Conservation (phyloP, 1,140 invertebrate species). For the Diorhabda elongata region DNA sequence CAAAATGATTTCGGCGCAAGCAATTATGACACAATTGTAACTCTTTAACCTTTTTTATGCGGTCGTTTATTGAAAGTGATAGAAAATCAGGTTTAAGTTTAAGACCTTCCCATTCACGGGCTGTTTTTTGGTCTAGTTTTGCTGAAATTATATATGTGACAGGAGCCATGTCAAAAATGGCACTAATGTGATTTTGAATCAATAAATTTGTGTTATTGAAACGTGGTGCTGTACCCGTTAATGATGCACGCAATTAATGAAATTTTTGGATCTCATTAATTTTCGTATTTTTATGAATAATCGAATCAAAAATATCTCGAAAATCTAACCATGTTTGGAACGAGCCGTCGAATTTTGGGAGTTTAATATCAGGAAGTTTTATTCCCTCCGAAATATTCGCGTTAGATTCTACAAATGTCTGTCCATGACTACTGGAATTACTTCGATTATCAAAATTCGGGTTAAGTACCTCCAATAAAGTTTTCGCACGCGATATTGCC, state of each 20-base stretch:
- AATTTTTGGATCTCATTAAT: too few relatives aligned
- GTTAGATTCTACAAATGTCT: too few relatives aligned
- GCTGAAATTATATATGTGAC: too few relatives aligned
- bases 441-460: too few relatives aligned
- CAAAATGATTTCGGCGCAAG: not conserved
- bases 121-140: too few relatives aligned
- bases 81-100: not conserved
- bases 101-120: too few relatives aligned
- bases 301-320: not conserved
- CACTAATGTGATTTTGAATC: not conserved
- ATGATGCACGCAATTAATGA: too few relatives aligned
- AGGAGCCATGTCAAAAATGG: not conserved
- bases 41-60: not conserved
- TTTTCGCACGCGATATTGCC: not conserved
- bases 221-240: too few relatives aligned
- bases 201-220: too few relatives aligned
- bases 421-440: not conserved
- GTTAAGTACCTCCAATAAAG: not conserved
- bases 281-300: not conserved
- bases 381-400: too few relatives aligned
- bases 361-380: not conserved
- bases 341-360: not conserved
- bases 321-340: too few relatives aligned
- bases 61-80: not conserved
- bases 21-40: not conserved